These are phyloP conservation scores for Eupithecia vulgata DNA, from an alignment of 2,888 invertebrate genomes.

Conservation along the genomic window DNA sequence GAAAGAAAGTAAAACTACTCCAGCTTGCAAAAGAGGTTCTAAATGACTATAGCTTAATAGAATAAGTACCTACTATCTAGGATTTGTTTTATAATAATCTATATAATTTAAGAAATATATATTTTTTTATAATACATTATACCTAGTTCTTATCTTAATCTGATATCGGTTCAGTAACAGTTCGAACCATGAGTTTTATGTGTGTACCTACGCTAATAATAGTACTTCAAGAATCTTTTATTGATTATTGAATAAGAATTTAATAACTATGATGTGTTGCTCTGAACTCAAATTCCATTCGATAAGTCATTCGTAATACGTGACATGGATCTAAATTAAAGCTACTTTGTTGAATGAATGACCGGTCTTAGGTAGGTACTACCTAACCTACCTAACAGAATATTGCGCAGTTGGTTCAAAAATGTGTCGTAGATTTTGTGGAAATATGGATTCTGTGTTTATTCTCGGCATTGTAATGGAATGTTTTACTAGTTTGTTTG, in stretches of 20 bases:
- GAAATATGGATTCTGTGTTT: conserved; percentile 15
- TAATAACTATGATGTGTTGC: conserved; percentile 25
- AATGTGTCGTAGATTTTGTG: conserved; percentile 22
- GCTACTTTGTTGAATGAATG: conserved; percentile 50
- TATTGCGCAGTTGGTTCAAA: conserved; percentile 37
- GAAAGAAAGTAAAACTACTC: not conserved
- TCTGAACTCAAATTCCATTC: conserved; percentile 43
- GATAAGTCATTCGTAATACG: conserved; percentile 40
- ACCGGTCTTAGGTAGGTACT: conserved; percentile 9
- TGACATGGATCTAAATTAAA: conserved; percentile 46
- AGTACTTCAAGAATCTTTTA: too few species aligned
- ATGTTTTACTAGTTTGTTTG: not conserved
- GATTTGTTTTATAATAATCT: too few species aligned
- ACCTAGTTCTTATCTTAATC: too few species aligned
- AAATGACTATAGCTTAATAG: too few species aligned
- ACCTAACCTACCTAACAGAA: not conserved
- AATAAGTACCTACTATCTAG: too few species aligned
- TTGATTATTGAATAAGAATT: not conserved
- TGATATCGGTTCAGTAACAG: not conserved
- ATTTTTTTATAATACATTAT: too few species aligned
- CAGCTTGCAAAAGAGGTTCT: too few species aligned
- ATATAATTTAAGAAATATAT: too few species aligned
- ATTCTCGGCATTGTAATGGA: conserved; percentile 9
- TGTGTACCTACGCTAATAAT: too few species aligned
- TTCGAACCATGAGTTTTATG: too few species aligned